Conservation (phyloP, 2,888 invertebrate genomes). For the Philopedon plagiatum region DNA sequence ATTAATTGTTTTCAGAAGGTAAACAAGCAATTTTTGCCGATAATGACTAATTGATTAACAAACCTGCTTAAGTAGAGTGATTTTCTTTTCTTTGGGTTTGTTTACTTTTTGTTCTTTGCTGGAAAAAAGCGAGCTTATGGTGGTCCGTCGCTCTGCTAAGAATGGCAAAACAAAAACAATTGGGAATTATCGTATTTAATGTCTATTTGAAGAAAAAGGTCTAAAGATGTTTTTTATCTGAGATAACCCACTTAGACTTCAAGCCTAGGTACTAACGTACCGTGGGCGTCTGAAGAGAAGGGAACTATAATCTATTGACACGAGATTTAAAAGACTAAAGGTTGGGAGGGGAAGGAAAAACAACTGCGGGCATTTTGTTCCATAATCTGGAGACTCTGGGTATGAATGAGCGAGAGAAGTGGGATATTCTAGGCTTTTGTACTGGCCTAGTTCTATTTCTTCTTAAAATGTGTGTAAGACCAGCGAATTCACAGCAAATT, state of each 20-base stretch:
- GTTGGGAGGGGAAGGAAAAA: too few relatives aligned
- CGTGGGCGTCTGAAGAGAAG: too few relatives aligned
- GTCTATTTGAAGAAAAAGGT: too few relatives aligned
- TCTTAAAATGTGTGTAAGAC: neutral
- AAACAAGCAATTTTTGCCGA: slow-evolving; percentile 40
- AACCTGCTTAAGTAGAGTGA: slow-evolving; percentile 36
- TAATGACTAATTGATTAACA: slow-evolving; percentile 44
- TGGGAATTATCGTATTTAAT: neutral
- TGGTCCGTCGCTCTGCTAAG: neutral
- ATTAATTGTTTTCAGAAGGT: slow-evolving; percentile 31
- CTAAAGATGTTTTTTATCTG: too few relatives aligned
- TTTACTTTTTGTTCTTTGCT: slow-evolving; percentile 33
- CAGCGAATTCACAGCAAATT: neutral
- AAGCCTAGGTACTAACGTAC: too few relatives aligned
- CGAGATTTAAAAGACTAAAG: too few relatives aligned
- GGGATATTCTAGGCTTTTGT: too few relatives aligned
- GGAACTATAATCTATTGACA: too few relatives aligned
- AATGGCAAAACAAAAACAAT: neutral
- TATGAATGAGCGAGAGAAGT: too few relatives aligned
- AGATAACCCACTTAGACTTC: too few relatives aligned
- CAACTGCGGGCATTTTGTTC: too few relatives aligned
- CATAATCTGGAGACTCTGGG: too few relatives aligned
- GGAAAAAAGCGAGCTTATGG: slow-evolving; percentile 2
- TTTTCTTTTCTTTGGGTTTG: slow-evolving; percentile 34
- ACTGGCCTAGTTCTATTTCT: neutral